Evolutionary conservation across 1,140 invertebrate genomes (phyloP).

Genomic region (Scaptodrosophila lebanonensis): DNA sequence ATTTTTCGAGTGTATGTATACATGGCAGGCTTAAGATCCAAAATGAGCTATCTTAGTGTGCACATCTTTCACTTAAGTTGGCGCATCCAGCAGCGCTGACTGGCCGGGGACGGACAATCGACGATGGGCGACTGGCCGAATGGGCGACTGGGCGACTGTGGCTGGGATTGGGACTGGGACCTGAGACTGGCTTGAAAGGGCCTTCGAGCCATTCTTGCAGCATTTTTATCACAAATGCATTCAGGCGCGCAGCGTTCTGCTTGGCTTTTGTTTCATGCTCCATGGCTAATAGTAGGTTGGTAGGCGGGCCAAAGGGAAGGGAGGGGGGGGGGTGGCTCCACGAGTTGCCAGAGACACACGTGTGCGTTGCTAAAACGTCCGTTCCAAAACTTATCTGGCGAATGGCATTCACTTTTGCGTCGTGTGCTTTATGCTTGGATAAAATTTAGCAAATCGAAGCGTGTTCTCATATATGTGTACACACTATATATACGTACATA

Average conservation of each 20-base stretch:
- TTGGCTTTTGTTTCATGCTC: slow-evolving; percentile 65
- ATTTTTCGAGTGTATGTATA: too few species aligned
- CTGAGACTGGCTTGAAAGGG: slow-evolving; percentile 48
- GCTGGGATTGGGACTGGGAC: background rate
- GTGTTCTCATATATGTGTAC: slow-evolving; percentile 19
- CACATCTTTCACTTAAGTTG: slow-evolving; percentile 59
- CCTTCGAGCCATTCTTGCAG: slow-evolving; percentile 22
- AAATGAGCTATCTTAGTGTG: slow-evolving; percentile 70
- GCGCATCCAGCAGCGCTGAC: too few species aligned
- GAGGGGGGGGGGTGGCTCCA: too few species aligned
- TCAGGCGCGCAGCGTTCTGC: slow-evolving; percentile 44
- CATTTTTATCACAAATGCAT: slow-evolving; percentile 65
- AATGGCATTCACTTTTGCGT: slow-evolving; percentile 26
- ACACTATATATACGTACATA: background rate
- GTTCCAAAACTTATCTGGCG: slow-evolving; percentile 40
- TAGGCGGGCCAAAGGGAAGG: too few species aligned
- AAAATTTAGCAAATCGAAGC: slow-evolving; percentile 72
- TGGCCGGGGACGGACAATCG: too few species aligned
- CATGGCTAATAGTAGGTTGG: slow-evolving; percentile 67
- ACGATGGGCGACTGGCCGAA: too few species aligned
- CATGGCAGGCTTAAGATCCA: slow-evolving; percentile 37
- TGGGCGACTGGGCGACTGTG: too few species aligned
- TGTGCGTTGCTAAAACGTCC: slow-evolving; percentile 74
- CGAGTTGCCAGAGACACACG: slow-evolving; percentile 60
- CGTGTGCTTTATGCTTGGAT: slow-evolving; percentile 67